Base-by-base conservation (phyloP, 92 coral and sea anemone genomes). In the Porites cylindrica region DNA sequence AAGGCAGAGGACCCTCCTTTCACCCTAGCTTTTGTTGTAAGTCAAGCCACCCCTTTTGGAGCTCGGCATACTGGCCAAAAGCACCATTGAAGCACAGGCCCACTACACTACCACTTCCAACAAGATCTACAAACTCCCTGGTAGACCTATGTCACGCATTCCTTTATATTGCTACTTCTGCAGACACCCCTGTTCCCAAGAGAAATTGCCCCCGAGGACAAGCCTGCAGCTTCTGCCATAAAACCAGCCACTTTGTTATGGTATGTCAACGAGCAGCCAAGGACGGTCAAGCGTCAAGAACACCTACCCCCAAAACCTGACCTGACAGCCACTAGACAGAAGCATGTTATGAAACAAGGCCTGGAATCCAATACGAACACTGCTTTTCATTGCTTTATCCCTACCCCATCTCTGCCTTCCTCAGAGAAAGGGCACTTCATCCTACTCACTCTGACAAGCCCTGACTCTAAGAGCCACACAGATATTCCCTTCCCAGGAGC, bases 201-300 rank as follows among this genome's bases (percentile, higher is more conserved):
- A 23, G 77, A 85, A 1, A 38, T 47, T 64, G 89, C 77, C 84
- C 88, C 72, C 81, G 38, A 21, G 51, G 82, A 29, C 82, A 87
- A 87, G 64, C 82, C 8, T 72, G 88, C 88, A 88, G 70, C 81
- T 77, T 83, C 76, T 83, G 92, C 24, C 92, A 85, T 72, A 89
- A 77, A 84, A 47, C 72, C 17, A 81, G 85, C 89, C 85, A 75
- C 75, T 54, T 88, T 54, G 17, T 81, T 43, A 83, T 60, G 66
- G 66, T 78, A 60, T 89, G 85, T 66, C 72, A 67, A 84, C 92
- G 83, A 74, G 92, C 77, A 17, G 59, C 71, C 65, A 64, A 80
- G 66, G 83, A 81, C 63, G 66, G 66, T 21, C 70, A 65, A 77
- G 20, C 89, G 10, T 21, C 78, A 6, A 60, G 72, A 75, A 62